Percentiles rank a stretch among this genome's conserved stretches.
phyloP scores from a whole-genome alignment of 1,140 invertebrate species.

The Calliopsis andreniformis region DNA sequence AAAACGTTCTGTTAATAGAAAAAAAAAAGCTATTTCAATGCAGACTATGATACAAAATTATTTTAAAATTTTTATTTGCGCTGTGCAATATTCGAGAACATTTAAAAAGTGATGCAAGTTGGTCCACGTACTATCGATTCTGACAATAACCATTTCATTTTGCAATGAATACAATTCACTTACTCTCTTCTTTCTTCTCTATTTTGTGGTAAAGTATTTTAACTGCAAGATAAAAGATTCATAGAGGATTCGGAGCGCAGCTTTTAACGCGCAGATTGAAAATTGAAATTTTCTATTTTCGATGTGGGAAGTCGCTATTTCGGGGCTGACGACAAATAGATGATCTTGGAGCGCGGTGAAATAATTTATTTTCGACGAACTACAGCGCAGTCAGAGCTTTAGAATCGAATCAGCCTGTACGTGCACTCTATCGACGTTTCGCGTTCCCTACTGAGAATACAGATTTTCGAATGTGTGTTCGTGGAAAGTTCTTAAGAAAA shows the following conservation, averaged over 20 bases:
- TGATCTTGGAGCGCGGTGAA: background rate
- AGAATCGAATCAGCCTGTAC: conserved; percentile 23
- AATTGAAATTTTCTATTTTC: conserved; percentile 5
- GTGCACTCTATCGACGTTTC: conserved; percentile 47
- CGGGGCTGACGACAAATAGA: background rate
- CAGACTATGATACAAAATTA: too few relatives aligned
- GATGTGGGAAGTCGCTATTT: background rate
- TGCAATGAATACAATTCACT: too few relatives aligned
- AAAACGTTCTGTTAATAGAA: too few relatives aligned
- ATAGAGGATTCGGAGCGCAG: background rate
- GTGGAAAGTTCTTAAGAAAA: conserved; percentile 66
- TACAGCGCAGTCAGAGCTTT: background rate
- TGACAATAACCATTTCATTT: too few relatives aligned
- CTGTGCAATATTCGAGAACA: too few relatives aligned
- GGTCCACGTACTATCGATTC: too few relatives aligned
- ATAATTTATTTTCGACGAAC: conserved; percentile 48
- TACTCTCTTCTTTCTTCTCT: too few relatives aligned
- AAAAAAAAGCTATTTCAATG: too few relatives aligned
- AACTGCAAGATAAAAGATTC: conserved; percentile 1
- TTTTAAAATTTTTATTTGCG: too few relatives aligned
- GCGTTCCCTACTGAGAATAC: conserved; percentile 52
- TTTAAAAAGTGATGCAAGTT: too few relatives aligned
- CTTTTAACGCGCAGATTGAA: conserved; percentile 11
- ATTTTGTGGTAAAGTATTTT: too few relatives aligned
- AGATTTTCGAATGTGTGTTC: conserved; percentile 59